These are phyloP conservation scores for Rhynchopsitta pachyrhyncha DNA, from an alignment of 2,113 vertebrate genomes.

Conservation along the genomic window DNA sequence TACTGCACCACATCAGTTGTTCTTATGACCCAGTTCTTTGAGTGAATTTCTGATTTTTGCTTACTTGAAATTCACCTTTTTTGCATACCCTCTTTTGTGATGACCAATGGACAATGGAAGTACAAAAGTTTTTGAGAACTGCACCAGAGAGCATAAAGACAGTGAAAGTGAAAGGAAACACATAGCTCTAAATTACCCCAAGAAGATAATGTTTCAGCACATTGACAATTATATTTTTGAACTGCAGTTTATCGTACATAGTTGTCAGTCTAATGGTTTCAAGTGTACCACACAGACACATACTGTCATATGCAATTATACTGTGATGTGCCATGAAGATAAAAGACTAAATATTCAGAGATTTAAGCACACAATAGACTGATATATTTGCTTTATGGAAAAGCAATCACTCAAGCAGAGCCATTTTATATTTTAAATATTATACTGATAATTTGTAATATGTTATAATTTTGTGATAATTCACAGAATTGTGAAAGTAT, in stretches of 20 bases:
- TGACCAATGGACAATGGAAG: background rate
- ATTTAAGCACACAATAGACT: background rate
- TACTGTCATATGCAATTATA: background rate
- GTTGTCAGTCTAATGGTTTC: background rate
- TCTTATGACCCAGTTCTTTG: background rate
- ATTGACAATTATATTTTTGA: background rate
- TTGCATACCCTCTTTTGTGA: background rate
- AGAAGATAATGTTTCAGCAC: background rate
- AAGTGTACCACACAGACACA: background rate
- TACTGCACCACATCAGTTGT: background rate
- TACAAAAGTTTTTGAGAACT: background rate
- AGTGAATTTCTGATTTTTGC: background rate
- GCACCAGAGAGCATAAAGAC: background rate
- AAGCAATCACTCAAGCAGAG: background rate
- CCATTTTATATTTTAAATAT: background rate
- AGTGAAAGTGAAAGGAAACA: background rate
- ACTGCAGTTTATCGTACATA: background rate
- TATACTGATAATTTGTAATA: background rate
- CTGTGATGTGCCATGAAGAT: background rate
- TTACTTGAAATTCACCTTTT: conserved; percentile 14
- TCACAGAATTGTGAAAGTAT: background rate
- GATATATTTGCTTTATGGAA: background rate
- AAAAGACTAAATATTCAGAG: background rate
- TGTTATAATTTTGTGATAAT: background rate
- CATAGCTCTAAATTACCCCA: background rate